Percentiles rank a stretch among this genome's conserved stretches.
Conservation (phyloP, 2,113 vertebrate genomes). For the Platysteira castanea region DNA sequence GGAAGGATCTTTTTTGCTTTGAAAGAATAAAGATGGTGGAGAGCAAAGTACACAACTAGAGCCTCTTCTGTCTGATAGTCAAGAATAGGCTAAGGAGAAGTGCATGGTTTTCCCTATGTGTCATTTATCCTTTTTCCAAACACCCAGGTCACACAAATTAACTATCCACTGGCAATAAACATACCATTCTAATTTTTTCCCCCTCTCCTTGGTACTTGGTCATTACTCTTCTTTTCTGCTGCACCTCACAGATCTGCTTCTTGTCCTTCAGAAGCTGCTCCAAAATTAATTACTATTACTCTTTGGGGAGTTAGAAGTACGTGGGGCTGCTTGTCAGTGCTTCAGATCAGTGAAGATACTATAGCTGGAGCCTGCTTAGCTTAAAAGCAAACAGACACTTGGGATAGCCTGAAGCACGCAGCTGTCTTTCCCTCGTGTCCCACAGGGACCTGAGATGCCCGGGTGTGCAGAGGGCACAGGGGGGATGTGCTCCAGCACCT, state of each 20-base stretch:
- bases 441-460: rapidly evolving
- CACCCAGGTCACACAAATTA: background rate
- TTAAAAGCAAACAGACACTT: background rate
- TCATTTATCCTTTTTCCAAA: background rate
- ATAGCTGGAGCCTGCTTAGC: background rate
- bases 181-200: background rate
- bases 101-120: background rate
- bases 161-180: background rate
- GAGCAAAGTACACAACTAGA: background rate
- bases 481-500: rapidly evolving
- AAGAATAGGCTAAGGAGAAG: background rate
- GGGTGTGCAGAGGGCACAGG: rapidly evolving
- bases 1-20: background rate
- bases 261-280: background rate
- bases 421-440: rapidly evolving
- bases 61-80: background rate
- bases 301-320: background rate
- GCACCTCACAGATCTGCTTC: background rate
- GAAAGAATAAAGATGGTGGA: background rate
- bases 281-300: background rate
- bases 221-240: background rate
- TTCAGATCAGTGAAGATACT: background rate
- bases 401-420: too few relatives aligned
- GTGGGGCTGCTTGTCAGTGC: background rate
- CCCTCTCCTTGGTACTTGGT: background rate